These are phyloP conservation scores for Gastrophryne carolinensis DNA, from an alignment of 2,797 vertebrate genomes.

Conservation along the genomic window DNA sequence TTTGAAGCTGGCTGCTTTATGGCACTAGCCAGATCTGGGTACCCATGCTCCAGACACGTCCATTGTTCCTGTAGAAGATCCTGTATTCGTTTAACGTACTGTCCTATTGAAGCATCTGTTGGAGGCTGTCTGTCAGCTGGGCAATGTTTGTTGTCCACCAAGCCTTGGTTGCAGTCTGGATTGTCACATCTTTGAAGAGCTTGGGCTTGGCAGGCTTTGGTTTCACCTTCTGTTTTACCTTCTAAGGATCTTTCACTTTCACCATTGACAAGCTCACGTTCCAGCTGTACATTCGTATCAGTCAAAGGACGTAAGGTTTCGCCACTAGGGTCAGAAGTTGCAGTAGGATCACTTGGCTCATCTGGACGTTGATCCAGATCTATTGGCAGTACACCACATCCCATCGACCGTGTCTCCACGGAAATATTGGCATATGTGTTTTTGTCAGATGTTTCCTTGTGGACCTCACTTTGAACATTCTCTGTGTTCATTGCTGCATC, in stretches of 20 bases:
- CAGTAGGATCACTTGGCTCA: constrained; percentile 5
- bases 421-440: constrained; percentile 62
- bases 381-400: neutral
- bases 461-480: neutral
- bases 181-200: neutral
- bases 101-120: constrained; percentile 81
- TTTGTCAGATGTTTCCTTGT: constrained; percentile 64
- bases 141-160: neutral
- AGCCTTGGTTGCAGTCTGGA: neutral
- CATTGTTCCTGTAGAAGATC: constrained; percentile 95
- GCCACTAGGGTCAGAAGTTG: neutral
- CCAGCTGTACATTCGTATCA: neutral
- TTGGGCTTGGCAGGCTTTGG: neutral
- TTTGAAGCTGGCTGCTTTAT: constrained; percentile 85
- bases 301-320: constrained; percentile 6
- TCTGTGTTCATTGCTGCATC: constrained; percentile 71
- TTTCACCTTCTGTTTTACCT: neutral
- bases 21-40: constrained; percentile 74
- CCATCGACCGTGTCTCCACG: constrained; percentile 50
- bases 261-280: constrained; percentile 28
- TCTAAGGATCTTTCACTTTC: constrained; percentile 51
- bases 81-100: constrained; percentile 92
- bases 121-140: constrained; percentile 55
- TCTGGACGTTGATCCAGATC: neutral
- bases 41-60: constrained; percentile 85